Evolutionary conservation across 1,140 invertebrate genomes (phyloP), one percentile per base, ranked within the genome.

Genomic region (Heliconius himera): DNA sequence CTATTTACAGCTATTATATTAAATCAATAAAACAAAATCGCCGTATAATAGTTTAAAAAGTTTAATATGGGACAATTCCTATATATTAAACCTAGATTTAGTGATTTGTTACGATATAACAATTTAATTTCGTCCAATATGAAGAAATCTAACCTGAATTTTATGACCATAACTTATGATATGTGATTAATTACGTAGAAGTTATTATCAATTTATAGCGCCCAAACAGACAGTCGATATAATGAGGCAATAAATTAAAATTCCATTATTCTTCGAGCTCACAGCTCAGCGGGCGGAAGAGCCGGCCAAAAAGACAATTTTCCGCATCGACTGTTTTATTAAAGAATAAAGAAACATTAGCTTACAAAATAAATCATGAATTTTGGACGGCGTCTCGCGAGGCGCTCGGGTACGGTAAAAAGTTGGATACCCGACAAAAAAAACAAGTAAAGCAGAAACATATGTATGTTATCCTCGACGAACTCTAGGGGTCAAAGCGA

Each of bases 211-310:
- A 73, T 78, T 78, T 73, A 60, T 73, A 73, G 46, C 66, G 38
- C 70, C 76, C 71, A 72, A 79, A 79, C 60, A 80, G 79, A 70
- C 49, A n/a, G 22, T 29, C 26, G 75, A 49, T 76, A 81, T 81
- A 81, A 81, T 81, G 75, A 77, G 76, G 80, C 80, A 81, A 81
- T 81, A 81, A 81, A 81, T 81, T 81, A 73, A 77, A 77, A 81
- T 81, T 77, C 75, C 56, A 77, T 81, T 77, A 81, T 81, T 74
- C 72, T 70, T 56, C 36, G 71, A 51, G 77, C 70, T 80, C 70
- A 76, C 70, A 70, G 74, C 36, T 77, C 72, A 74, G 56, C 73
- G 73, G 66, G 73, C 72, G 75, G 73, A 80, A 77, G 78, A 80
- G 70, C 41, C 80, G 73, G 73, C 76, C 72, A 74, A 81, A 81